Evolutionary conservation across 2,113 vertebrate species (phyloP), one percentile per base, ranked within the genome.

Genomic region (Forbesichthys papilliferus): DNA sequence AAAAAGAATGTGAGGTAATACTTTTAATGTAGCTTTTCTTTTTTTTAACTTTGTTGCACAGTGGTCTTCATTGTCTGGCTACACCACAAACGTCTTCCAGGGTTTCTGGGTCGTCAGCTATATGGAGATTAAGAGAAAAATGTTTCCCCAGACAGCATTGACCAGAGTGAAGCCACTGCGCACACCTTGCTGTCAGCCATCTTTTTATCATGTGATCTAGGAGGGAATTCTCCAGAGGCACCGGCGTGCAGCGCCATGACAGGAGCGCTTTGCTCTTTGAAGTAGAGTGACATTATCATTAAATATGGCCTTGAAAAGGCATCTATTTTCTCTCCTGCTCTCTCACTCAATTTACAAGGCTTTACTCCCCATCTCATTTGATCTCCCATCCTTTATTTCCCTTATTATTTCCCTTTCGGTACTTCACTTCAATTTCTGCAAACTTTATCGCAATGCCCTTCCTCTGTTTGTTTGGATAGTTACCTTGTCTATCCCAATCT

Each of bases 281-380:
- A 90, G 92, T 87, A 82, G 86, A 90, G 87, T 90, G 90, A 93
- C 91, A 92, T 91, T 93, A 92, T 92, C 88, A 86, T 86, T 86
- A 79, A 89, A 88, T 80, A 85, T 83, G 75, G 84, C 87, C 89
- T 90, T 87, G 87, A 92, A 92, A 92, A 91, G 92, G 88, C 80
- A 88, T 84, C 82, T 76, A 74, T 71, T 86, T 80, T 80, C 66
- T 27, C 75, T 34, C 66, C 78, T 69, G 52, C 65, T 53, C 49
- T 78, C 78, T 84, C 81, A 36, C 83, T 75, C 74, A 63, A 48
- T 83, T 79, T 74, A 61, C 69, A 54, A 79, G 62, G 69, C 75
- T 76, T 65, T 13, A 65, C 79, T 79, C 53, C 79, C 0, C 48
- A 34, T 72, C 78, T 87, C 81, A 79, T 78, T 68, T 78, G 79